Evolutionary conservation across 2,113 vertebrate species (phyloP), one percentile per base, ranked within the genome.

Genomic region (Pipra filicauda): DNA sequence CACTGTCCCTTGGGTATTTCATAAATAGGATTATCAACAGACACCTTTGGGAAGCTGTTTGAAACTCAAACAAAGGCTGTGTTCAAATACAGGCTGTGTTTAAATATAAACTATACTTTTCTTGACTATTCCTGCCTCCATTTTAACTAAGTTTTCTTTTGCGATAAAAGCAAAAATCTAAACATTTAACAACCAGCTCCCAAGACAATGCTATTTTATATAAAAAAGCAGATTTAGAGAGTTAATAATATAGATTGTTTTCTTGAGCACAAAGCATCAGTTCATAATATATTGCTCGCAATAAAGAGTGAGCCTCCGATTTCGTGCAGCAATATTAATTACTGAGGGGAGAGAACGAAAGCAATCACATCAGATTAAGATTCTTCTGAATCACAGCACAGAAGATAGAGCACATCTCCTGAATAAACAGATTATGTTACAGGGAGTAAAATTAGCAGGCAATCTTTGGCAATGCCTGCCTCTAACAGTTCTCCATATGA

Each of bases 251-350:
- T 37, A 77, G 44, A 92, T 81, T 73, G 39, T 37, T 97, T 96
- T 94, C 85, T 94, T 77, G 48, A 76, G 83, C 19, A 65, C 75
- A 88, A 70, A 88, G 30, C 81, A 96, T 33, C 81, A 81, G 86
- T 95, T 96, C 48, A 41, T 96, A 96, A 97, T 93, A 79, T 81
- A 96, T 89, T 88, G 83, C 79, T 97, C 10, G 26, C 89, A 96
- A 95, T 96, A 97, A 97, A 86, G 79, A 91, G 59, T 85, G 71
- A 91, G 54, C 52, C 27, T 85, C 82, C 27, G 49, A 95, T 96
- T 97, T 96, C 21, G 3, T 93, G 87, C 73, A 85, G 79, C 80
- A 94, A 85, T 95, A 97, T 96, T 97, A 94, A 97, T 96, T 97
- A 77, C 78, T 91, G 93, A 70, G 64, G 81, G 87, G 85, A 88